Evolutionary conservation across 2,888 invertebrate species (phyloP).

Genomic region (Drosophila meridiana): DNA sequence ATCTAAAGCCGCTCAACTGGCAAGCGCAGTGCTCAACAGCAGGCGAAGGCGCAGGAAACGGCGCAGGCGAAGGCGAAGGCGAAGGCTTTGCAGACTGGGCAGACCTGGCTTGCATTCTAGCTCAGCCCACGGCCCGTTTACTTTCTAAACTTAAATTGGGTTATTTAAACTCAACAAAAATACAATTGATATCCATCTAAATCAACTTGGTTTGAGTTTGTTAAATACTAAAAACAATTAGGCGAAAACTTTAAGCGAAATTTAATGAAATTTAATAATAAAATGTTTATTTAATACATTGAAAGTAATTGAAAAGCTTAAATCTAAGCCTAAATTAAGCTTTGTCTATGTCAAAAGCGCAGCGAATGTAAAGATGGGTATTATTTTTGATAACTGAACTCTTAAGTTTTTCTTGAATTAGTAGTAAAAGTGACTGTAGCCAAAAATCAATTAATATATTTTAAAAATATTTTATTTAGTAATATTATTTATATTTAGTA

Average conservation of each 20-base stretch:
- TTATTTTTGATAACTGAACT: not conserved
- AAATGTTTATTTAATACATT: not conserved
- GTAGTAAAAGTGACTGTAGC: not conserved
- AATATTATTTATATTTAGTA: not conserved
- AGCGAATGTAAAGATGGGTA: not conserved
- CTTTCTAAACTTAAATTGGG: slow-evolving; percentile 61
- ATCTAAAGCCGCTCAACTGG: slow-evolving; percentile 49
- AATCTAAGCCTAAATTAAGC: not conserved
- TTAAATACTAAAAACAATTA: not conserved
- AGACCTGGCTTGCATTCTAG: slow-evolving; percentile 46
- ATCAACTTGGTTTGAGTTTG: not conserved
- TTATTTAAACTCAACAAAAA: slow-evolving; percentile 12
- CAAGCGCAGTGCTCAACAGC: slow-evolving; percentile 20
- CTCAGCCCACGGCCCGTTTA: slow-evolving; percentile 41
- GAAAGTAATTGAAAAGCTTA: not conserved
- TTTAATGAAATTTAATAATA: not conserved
- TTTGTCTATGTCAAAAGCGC: not conserved
- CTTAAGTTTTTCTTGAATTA: not conserved
- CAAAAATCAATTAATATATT: not conserved
- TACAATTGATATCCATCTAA: not conserved
- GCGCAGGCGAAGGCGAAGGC: slow-evolving; percentile 10
- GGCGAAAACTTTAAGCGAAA: not conserved
- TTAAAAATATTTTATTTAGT: no score
- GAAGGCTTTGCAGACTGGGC: slow-evolving; percentile 35
- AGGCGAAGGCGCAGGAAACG: slow-evolving; percentile 17